Conservation (phyloP, 2,113 vertebrate genomes). For the Dromaius novaehollandiae region DNA sequence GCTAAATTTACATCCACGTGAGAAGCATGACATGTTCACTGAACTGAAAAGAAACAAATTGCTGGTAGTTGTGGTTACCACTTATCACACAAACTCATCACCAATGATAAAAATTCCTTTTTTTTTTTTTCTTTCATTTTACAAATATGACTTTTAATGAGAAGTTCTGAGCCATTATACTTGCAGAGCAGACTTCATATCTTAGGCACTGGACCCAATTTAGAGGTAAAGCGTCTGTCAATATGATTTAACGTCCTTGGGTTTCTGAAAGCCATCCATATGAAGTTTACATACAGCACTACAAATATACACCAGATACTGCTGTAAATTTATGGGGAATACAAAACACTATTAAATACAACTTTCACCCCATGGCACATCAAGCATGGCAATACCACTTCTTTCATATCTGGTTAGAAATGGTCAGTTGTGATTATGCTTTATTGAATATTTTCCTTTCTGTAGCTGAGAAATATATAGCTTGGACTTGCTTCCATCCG, state of each 20-base stretch:
- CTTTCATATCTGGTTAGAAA: slow-evolving; percentile 51
- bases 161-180: neutral
- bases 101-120: neutral
- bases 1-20: slow-evolving; percentile 40
- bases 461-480: slow-evolving; percentile 96
- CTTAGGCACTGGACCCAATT: slow-evolving; percentile 36
- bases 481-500: slow-evolving; percentile 97
- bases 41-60: slow-evolving; percentile 17
- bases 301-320: slow-evolving; percentile 58
- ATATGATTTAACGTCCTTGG: slow-evolving; percentile 15
- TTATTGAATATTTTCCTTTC: slow-evolving; percentile 98
- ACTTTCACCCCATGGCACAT: slow-evolving; percentile 78
- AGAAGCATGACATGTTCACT: slow-evolving; percentile 23
- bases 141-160: neutral
- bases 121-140: neutral
- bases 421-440: slow-evolving; percentile 84
- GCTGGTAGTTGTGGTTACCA: slow-evolving; percentile 2
- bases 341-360: slow-evolving; percentile 65
- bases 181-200: slow-evolving; percentile 29
- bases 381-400: slow-evolving; percentile 72
- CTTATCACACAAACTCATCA: slow-evolving; percentile 19
- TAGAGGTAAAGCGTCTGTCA: slow-evolving; percentile 21
- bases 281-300: slow-evolving; percentile 49
- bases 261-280: slow-evolving; percentile 30
- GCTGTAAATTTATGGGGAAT: slow-evolving; percentile 32